Base-by-base conservation (phyloP, 2,113 vertebrate species). In the Alethe castanea region DNA sequence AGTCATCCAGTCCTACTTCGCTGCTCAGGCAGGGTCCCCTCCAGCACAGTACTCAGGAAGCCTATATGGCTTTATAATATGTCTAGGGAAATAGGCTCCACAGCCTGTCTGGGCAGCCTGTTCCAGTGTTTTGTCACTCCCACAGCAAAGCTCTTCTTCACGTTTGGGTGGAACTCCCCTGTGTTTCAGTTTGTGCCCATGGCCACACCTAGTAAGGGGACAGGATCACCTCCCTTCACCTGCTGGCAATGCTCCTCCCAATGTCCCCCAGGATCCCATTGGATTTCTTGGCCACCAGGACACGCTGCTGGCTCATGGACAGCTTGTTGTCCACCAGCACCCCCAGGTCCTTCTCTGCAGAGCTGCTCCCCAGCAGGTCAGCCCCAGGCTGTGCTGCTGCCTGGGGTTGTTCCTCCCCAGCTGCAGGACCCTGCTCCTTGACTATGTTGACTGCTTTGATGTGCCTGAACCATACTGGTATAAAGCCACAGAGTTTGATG, bases 21-120 rank as follows among this genome's bases (percentile, higher is more conserved):
- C 19, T 11, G 14, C n/a, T 60, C 13, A 52, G 20, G 44, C 26
- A 73, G 15, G 15, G 7, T 45, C 33, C 14, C 8, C 13, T 74
- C 19, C 28, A 60, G 28, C 9, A 35, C 15, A 67, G 14, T n/a
- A 60, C 11, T n/a, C 28, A 20, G 16, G 11, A 67, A 53, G 8
- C 45, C 11, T 19, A 31, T 6, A 2, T 11, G 7, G 8, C 12
- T 52, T 60, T 45, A 40, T 38, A 74, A 18, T n/a, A 53, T 25
- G 8, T 47, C 19, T 24, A 2, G 8, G 14, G 19, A 52, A 52
- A 33, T 1, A n/a, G 33, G 17, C 28, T 74, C 8, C n/a, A 60
- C 19, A 45, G 4, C 7, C 5, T 66, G 44, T 53, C 23, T 45
- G 19, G 8, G 13, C 13, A 59, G 8, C 10, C 4, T 0, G 0